Conservation (phyloP, 2,113 vertebrate genomes). For the Ciconia boyciana region DNA sequence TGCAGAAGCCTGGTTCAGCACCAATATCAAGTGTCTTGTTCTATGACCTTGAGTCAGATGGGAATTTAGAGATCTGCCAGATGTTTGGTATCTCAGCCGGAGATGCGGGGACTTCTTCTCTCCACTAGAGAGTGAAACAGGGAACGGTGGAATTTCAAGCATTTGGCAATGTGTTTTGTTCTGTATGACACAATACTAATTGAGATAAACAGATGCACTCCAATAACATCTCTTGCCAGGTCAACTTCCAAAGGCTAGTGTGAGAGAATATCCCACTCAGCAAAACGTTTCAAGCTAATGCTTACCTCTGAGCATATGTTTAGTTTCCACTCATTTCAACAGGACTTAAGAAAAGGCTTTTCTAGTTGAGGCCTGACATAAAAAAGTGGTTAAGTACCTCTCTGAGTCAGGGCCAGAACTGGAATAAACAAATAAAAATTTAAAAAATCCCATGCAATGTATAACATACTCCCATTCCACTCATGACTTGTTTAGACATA, state of each 20-base stretch:
- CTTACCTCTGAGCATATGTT: background rate
- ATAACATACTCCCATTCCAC: background rate
- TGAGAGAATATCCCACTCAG: background rate
- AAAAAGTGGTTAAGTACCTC: background rate
- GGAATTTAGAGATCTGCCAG: background rate
- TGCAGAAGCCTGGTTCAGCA: background rate
- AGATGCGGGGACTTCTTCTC: background rate
- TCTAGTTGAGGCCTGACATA: background rate
- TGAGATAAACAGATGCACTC: constrained; percentile 13
- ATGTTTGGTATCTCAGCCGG: background rate
- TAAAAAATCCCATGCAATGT: background rate
- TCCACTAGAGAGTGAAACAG: background rate
- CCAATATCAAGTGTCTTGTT: background rate
- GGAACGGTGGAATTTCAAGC: constrained; percentile 26
- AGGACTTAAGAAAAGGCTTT: background rate
- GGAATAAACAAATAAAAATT: background rate
- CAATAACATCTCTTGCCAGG: background rate
- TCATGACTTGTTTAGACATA: background rate
- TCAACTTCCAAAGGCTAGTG: background rate
- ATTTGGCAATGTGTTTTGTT: constrained; percentile 1
- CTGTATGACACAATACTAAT: constrained; percentile 24
- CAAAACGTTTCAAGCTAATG: background rate
- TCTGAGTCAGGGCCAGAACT: background rate
- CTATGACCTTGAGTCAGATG: background rate
- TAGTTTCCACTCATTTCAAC: background rate